Evolutionary conservation across 2,113 vertebrate genomes (phyloP), one percentile per base, ranked within the genome.

Genomic region (Cercopithecus mona): DNA sequence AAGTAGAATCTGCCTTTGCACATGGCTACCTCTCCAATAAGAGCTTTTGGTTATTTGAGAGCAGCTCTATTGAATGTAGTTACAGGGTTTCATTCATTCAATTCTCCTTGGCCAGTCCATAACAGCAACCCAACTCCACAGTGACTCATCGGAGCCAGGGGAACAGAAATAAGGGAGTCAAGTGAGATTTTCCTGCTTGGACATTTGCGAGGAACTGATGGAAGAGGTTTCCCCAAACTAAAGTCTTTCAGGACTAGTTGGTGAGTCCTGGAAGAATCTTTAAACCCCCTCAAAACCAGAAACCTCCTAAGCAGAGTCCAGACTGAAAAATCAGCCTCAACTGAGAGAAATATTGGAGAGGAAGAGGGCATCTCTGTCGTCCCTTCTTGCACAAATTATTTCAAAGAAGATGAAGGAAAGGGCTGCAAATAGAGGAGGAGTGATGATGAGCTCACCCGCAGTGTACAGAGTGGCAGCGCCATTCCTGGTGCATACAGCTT

Each of bases 401-500:
- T 78, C 5, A 7, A 93, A 75, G 61, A 79, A 61, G 38, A 76
- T 57, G 66, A 72, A 88, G 66, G 57, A 38, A 78, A 80, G 20
- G 23, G 12, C 40, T 75, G 3, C 20, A 52, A 14, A 38, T 5
- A 30, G 32, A 57, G 8, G 32, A 64, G 40, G 32, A 27, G 3
- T 16, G 40, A 43, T 9, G 5, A 38, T 17, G 8, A 14, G n/a
- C 10, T 27, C 0, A 55, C 8, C 4, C 12, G 1, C 30, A 40
- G 25, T 5, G 55, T 75, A 1, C 0, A 52, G 32, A 12, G 6
- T 1, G 2, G 18, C 0, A 0, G 25, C 14, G 6, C 9, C 2
- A 6, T 50, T 80, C 40, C 22, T 11, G 32, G 45, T 12, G 30
- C 32, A 30, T 3, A 79, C 20, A 25, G 3, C 13, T 6, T 79